Percentiles rank a stretch among this genome's conserved stretches.
These are phyloP conservation scores for Petroica traversi DNA, from an alignment of 2,113 vertebrate species.

Conservation along the genomic window DNA sequence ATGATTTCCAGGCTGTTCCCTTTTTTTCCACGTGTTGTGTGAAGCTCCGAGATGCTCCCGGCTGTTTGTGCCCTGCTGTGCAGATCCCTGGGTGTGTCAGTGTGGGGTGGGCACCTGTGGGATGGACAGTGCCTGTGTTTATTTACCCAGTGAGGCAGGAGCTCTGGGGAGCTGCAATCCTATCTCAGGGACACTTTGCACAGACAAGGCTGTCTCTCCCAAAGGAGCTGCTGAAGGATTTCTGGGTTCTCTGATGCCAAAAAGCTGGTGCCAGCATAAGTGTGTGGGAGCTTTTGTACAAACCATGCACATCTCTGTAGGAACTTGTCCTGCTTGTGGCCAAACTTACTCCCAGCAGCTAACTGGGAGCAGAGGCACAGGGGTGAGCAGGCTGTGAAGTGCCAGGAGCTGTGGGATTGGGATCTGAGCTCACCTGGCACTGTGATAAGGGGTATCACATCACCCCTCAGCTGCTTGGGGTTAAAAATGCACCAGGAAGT, in stretches of 20 bases:
- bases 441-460: neutral
- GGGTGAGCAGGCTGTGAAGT: neutral
- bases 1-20: neutral
- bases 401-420: neutral
- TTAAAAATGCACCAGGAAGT: neutral
- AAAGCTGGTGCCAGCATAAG: neutral
- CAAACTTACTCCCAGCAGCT: neutral
- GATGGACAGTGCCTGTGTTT: accelerated
- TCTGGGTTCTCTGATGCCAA: neutral
- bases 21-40: neutral
- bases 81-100: neutral
- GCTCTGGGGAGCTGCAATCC: accelerated
- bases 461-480: neutral
- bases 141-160: neutral
- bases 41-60: accelerated
- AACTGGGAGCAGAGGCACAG: neutral
- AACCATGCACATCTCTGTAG: neutral
- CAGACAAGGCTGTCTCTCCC: neutral
- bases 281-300: neutral
- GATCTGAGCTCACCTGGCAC: neutral
- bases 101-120: neutral
- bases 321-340: neutral
- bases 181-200: neutral
- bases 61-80: neutral
- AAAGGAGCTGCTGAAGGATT: neutral